Evolutionary conservation across 2,888 invertebrate species (phyloP), one percentile per base, ranked within the genome.

Genomic region (Serrognathus titanus): DNA sequence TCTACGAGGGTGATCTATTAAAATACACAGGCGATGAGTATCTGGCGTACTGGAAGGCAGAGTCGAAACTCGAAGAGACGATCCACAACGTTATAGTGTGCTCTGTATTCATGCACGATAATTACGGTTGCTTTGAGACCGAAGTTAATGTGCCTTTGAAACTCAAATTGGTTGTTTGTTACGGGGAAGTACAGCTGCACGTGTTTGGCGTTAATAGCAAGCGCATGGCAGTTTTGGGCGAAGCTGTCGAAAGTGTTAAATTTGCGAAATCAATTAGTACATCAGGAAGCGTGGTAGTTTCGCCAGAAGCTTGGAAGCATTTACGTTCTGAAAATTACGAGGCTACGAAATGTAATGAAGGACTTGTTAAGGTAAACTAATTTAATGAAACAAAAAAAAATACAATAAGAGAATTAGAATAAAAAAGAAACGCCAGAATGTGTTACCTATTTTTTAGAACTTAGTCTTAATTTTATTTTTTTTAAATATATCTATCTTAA

Each of bases 11-110:
- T 0, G 86, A 87, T 60, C 80, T 87, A 20, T 69, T 85, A 1
- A 85, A 85, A 66, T 84, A 85, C 65, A 83, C 84, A 16, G 83
- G 85, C 1, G 84, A 85, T 60, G 84, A 84, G 0, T 81, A 86
- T 65, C 69, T 86, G 43, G 84, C 84, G 6, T 72, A 83, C 38
- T 86, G 86, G 86, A 84, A 82, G 64, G 79, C 81, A 10, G 78
- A 79, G 52, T 69, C 69, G 24, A 55, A 62, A 7, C 55, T 55
- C 9, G 55, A 62, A 31, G 64, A 64, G 36, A 80, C 81, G 5
- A 79, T 85, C 40, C 83, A 83, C 60, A 77, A 78, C 4, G 84
- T 81, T 0, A 81, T 85, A 16, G 77, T 80, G 1, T 85, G 85
- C 63, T 83, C 83, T 5, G 71, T 85, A n/a, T 77, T 80, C 52